Evolutionary conservation across 2,888 invertebrate species (phyloP), one percentile per base, ranked within the genome.

Genomic region (Dichetophora obliterata): DNA sequence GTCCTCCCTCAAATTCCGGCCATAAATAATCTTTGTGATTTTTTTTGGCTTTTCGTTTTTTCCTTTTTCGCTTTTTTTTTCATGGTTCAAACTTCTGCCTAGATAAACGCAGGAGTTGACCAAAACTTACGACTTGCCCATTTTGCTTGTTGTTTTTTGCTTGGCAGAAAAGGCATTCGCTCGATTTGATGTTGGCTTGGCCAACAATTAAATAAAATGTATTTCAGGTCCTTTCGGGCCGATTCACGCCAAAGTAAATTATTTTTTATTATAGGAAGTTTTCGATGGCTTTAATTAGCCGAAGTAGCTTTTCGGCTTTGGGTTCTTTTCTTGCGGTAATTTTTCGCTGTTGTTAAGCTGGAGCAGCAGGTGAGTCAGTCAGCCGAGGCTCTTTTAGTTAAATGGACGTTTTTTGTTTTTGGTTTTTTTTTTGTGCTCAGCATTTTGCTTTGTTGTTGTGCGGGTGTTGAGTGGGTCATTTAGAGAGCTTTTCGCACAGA

Each of bases 201-300:
- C 78, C 31, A 22, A 27, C 27, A 24, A 24, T 63, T 11, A 31
- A 61, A 34, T 50, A 5, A 24, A 52, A n/a, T 52, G 11, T 14
- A 22, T 27, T 43, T 43, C 69, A 52, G 37, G 31, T 52, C 69
- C 50, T 54, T 31, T 27, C 52, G 37, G 66, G 65, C 68, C 78
- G 78, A 5, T 80, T 82, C 81, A 75, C 80, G 80, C 78, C 76
- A 77, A 81, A 82, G 81, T 80, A 79, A 83, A 85, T 84, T 84
- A 82, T 81, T 84, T 84, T 76, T 82, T 81, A 81, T 80, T 84
- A 84, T 83, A 81, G 84, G 81, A 83, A 84, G 81, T 84, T 81
- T 73, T 84, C 80, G 82, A 81, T 83, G 84, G 81, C 83, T 84
- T 83, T 81, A 83, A 82, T 84, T 84, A 82, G 81, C 80, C 77